phyloP scores from a whole-genome alignment of 1,140 invertebrate species.

The Cherax destructor region DNA sequence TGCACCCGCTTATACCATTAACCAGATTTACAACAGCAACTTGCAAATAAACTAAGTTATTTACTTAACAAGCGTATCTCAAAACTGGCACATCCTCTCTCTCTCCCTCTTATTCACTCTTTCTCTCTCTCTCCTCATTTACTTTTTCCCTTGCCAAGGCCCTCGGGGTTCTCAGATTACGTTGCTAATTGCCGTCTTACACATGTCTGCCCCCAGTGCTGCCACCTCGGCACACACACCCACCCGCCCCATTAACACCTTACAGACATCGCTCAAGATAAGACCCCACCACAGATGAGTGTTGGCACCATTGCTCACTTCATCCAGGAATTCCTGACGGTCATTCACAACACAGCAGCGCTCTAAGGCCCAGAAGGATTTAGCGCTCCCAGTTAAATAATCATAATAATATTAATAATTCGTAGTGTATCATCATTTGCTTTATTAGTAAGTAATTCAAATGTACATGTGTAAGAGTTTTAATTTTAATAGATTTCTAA shows the following conservation, averaged over 20 bases:
- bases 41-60: background rate
- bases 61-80: background rate
- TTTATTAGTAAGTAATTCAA: too few species aligned
- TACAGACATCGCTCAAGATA: background rate
- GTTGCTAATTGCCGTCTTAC: constrained; percentile 38
- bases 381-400: background rate
- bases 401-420: background rate
- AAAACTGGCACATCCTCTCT: background rate
- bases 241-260: background rate
- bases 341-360: too few species aligned
- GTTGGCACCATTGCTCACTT: background rate
- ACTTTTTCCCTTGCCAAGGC: background rate
- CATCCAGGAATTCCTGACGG: too few species aligned
- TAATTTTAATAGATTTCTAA: too few species aligned
- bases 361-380: background rate
- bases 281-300: background rate
- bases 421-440: too few species aligned
- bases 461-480: too few species aligned
- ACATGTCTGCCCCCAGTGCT: background rate
- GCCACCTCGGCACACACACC: background rate
- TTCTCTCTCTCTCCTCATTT: too few species aligned
- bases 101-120: too few species aligned
- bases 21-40: too few species aligned
- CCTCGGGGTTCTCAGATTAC: constrained; percentile 11
- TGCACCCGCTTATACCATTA: too few species aligned